These are phyloP conservation scores for Ictalurus punctatus DNA, from an alignment of 2,113 vertebrate genomes.

Conservation along the genomic window DNA sequence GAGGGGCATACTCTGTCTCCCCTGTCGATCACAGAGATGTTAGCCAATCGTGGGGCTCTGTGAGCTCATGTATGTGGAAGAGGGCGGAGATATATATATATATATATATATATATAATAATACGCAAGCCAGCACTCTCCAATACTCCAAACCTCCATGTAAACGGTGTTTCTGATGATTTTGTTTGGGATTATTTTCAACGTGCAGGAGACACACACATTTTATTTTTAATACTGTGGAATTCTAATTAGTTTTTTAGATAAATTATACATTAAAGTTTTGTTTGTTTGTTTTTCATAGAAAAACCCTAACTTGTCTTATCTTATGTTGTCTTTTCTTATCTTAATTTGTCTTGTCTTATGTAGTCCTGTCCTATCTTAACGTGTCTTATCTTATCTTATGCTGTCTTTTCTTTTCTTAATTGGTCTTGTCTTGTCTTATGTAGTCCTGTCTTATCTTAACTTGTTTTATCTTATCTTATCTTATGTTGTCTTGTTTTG, in stretches of 20 bases:
- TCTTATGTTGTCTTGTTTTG: background rate
- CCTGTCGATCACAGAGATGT: background rate
- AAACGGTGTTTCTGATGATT: too few relatives aligned
- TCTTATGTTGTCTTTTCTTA: background rate
- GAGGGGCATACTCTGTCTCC: background rate
- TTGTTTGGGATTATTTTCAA: too few relatives aligned
- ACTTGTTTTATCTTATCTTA: too few relatives aligned
- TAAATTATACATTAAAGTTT: background rate
- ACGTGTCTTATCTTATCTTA: background rate
- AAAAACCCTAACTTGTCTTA: too few relatives aligned
- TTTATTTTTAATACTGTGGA: background rate
- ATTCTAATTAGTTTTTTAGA: background rate
- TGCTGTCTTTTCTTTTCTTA: background rate
- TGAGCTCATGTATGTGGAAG: background rate
- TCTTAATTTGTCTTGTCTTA: background rate
- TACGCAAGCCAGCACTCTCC: background rate
- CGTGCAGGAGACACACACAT: too few relatives aligned
- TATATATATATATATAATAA: too few relatives aligned
- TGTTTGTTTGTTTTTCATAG: background rate
- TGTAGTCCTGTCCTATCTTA: background rate
- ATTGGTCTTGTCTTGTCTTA: background rate
- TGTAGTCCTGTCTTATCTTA: too few relatives aligned
- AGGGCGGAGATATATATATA: background rate
- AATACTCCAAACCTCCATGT: background rate
- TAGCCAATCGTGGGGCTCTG: background rate